A percentile compares a stretch with the other conserved stretches of the same genome.
Evolutionary conservation across 1,140 invertebrate genomes (phyloP).

Genomic region (Orius insidiosus): DNA sequence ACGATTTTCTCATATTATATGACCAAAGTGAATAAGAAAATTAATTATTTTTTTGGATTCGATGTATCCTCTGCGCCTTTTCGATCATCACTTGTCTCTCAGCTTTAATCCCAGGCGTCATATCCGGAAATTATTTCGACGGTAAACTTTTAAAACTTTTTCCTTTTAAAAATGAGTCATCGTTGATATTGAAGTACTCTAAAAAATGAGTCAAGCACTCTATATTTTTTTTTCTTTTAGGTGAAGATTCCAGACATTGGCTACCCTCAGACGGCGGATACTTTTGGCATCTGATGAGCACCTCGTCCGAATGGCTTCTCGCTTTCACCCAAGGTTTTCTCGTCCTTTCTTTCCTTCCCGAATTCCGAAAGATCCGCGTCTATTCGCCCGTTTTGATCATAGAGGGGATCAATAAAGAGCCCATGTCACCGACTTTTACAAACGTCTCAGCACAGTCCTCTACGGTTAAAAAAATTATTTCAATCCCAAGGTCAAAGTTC

Average conservation of each 20-base stretch:
- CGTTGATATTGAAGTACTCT: neutral
- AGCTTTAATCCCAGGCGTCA: slow-evolving; percentile 3
- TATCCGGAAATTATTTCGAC: neutral
- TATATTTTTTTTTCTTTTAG: no score
- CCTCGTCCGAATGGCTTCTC: slow-evolving; percentile 46
- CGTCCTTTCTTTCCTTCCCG: slow-evolving; percentile 42
- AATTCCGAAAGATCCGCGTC: slow-evolving; percentile 28
- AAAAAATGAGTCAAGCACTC: no score
- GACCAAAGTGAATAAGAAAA: slow-evolving; percentile 8
- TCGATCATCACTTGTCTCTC: neutral
- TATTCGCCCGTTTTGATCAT: no score
- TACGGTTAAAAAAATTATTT: no score
- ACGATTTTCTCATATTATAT: slow-evolving; percentile 15
- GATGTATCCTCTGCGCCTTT: slow-evolving; percentile 10
- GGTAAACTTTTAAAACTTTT: neutral
- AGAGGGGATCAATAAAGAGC: no score
- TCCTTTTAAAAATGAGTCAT: neutral
- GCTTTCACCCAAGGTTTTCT: slow-evolving; percentile 41
- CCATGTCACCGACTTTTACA: no score
- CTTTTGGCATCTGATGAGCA: slow-evolving; percentile 34
- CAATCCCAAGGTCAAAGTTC: no score
- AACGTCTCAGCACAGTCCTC: no score
- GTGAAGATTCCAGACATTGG: slow-evolving; percentile 39
- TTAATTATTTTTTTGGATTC: neutral
- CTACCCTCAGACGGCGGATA: slow-evolving; percentile 35